A percentile compares a stretch with the other conserved stretches of the same genome.
Conservation (phyloP, 2,113 vertebrate species). For the Cryptomyrus ogoouensis region DNA sequence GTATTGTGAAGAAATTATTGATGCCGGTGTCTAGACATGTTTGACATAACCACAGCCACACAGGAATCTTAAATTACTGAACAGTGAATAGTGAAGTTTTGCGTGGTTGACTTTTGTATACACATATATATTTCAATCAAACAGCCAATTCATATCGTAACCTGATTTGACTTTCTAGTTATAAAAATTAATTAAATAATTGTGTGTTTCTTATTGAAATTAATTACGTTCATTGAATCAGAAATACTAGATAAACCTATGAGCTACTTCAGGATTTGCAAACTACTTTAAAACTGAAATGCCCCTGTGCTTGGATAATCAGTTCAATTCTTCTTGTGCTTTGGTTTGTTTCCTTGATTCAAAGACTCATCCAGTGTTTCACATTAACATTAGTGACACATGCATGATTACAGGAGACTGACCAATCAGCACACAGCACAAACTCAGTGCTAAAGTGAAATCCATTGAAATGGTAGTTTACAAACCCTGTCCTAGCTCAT, state of each 20-base stretch:
- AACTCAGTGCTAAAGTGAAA: neutral
- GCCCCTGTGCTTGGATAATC: neutral
- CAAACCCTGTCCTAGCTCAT: neutral
- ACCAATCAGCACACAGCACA: neutral
- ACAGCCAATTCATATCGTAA: neutral
- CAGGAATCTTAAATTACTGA: neutral
- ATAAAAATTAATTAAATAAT: neutral
- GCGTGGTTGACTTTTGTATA: neutral
- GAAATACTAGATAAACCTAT: neutral
- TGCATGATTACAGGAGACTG: neutral
- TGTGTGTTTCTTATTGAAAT: neutral
- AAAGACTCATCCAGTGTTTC: neutral
- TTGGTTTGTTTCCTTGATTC: neutral
- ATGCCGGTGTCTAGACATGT: neutral
- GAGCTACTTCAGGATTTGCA: neutral
- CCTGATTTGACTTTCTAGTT: neutral
- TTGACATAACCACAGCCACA: neutral
- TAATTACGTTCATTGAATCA: neutral
- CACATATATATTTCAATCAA: neutral
- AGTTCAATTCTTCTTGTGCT: neutral
- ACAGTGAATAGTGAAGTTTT: neutral
- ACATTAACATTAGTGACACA: neutral
- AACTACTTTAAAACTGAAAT: neutral
- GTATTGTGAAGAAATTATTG: neutral
- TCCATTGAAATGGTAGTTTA: neutral